Evolutionary conservation across 2,888 invertebrate genomes (phyloP).

Genomic region (Unio pictorum): DNA sequence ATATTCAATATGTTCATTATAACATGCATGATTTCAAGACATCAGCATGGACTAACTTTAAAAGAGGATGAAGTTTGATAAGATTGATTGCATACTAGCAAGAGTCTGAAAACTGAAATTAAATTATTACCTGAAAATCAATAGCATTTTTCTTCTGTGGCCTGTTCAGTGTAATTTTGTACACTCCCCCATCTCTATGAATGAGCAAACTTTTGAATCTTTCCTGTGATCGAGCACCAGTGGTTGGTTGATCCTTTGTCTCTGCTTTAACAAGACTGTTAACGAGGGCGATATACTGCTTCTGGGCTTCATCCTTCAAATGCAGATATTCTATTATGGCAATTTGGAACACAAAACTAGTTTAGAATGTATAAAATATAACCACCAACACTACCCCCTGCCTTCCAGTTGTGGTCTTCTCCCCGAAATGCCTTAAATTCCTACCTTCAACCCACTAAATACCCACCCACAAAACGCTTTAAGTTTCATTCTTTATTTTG

Average conservation of each 20-base stretch:
- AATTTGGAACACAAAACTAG: neutral
- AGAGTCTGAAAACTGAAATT: neutral
- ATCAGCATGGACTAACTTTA: neutral
- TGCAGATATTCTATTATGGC: slow-evolving; percentile 6
- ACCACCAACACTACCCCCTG: neutral
- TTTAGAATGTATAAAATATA: neutral
- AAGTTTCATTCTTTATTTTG: too few relatives aligned
- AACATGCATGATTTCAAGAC: neutral
- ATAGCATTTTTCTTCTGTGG: slow-evolving; percentile 88
- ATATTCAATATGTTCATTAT: too few relatives aligned
- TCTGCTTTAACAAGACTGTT: slow-evolving; percentile 65
- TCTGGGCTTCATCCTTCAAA: slow-evolving; percentile 73
- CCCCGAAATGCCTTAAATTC: too few relatives aligned
- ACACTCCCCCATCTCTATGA: slow-evolving; percentile 50
- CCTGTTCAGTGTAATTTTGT: slow-evolving; percentile 78
- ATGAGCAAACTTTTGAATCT: slow-evolving; percentile 60
- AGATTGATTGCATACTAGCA: neutral
- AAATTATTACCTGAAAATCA: slow-evolving; percentile 71
- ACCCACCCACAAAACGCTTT: too few relatives aligned
- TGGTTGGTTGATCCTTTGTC: slow-evolving; percentile 25
- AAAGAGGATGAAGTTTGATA: too few relatives aligned
- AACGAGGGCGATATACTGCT: slow-evolving; percentile 73
- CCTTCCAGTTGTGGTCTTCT: too few relatives aligned
- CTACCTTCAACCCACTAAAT: too few relatives aligned
- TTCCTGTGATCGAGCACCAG: slow-evolving; percentile 16